Conservation (phyloP, 2,113 vertebrate genomes). For the Semnornis frantzii region DNA sequence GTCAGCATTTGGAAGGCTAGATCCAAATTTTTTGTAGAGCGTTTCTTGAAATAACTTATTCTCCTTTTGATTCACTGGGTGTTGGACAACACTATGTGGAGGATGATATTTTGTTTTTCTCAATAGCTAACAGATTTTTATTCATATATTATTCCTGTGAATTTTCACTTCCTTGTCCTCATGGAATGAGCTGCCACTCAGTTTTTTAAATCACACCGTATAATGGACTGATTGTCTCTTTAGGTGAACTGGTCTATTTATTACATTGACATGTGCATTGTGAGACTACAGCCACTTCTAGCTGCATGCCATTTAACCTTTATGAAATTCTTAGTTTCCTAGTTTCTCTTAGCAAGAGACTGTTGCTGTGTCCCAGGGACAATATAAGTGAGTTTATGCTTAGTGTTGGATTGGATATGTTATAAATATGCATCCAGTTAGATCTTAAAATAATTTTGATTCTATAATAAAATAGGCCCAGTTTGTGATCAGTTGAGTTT, state of each 20-base stretch:
- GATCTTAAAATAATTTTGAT: neutral
- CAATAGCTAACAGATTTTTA: constrained; percentile 48
- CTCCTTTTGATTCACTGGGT: neutral
- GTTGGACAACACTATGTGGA: constrained; percentile 11
- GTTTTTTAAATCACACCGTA: neutral
- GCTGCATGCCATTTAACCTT: constrained; percentile 19
- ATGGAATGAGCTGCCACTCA: constrained; percentile 24
- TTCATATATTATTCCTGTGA: constrained; percentile 47
- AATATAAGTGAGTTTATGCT: neutral
- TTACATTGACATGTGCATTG: neutral
- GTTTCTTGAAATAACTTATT: constrained; percentile 6
- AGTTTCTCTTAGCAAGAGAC: neutral
- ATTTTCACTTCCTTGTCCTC: constrained; percentile 40
- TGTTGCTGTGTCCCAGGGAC: neutral
- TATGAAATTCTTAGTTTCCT: neutral
- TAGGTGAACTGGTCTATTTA: constrained; percentile 35
- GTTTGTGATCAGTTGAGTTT: neutral
- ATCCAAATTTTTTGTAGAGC: neutral
- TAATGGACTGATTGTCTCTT: constrained; percentile 27
- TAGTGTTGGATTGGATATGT: neutral
- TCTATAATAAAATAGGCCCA: neutral
- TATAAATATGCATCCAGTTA: neutral
- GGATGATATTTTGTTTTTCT: constrained; percentile 56
- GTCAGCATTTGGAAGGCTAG: neutral
- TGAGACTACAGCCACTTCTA: constrained; percentile 18